phyloP scores from a whole-genome alignment of 2,113 vertebrate species.

The Illadopsis cleaveri region DNA sequence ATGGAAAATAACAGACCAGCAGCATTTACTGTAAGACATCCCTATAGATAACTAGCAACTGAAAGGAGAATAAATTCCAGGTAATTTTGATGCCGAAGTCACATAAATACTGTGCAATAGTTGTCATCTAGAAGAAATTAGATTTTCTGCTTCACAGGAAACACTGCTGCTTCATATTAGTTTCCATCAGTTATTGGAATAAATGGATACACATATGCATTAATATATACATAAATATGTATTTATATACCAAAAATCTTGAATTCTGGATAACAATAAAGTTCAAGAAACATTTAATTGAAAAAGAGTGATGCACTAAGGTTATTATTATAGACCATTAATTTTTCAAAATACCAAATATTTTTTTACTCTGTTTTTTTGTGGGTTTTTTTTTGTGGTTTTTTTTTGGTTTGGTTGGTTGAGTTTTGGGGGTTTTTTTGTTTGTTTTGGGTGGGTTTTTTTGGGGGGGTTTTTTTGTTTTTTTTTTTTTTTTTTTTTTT shows the following conservation, averaged over 20 bases:
- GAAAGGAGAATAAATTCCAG: background rate
- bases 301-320: background rate
- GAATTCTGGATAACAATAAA: background rate
- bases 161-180: background rate
- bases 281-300: background rate
- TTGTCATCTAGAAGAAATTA: background rate
- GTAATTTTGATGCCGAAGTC: constrained; percentile 12
- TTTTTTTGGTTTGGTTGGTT: too few species aligned
- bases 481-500: background rate
- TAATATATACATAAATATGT: background rate
- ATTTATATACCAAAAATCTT: background rate
- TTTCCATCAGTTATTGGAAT: background rate
- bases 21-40: background rate
- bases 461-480: too few species aligned
- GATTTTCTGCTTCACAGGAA: constrained; percentile 34
- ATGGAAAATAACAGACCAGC: background rate
- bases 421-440: too few species aligned
- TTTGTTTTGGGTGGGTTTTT: too few species aligned
- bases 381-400: too few species aligned
- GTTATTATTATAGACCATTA: background rate
- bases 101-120: background rate
- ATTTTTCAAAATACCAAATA: background rate
- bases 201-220: background rate
- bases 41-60: background rate
- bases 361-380: background rate